Evolutionary conservation across 1,140 invertebrate species (phyloP), one percentile per base, ranked within the genome.

Genomic region (Caenorhabditis tropicalis): DNA sequence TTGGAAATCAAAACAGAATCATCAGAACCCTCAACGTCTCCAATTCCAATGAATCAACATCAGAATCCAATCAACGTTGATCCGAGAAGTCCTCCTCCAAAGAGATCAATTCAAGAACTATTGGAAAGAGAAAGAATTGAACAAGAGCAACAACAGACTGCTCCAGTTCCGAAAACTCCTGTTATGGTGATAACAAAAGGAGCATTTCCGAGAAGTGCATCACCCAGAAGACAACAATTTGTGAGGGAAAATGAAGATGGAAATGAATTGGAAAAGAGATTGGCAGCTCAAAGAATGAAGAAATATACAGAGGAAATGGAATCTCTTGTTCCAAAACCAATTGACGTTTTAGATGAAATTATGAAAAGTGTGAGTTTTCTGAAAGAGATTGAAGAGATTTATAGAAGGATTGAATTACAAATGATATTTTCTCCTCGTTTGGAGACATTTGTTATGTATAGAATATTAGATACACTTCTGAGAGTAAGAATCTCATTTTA

Each of bases 221-320:
- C 65, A 46, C 65, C 65, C 2, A 39, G 21, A 46, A 74, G 65
- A 43, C 65, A 74, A 24, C 33, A 74, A 74, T 74, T 74, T n/a
- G 65, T 74, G 19, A 39, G 65, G n/a, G 65, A 74, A 12, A 74
- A 74, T 74, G 65, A 74, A 46, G 65, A 74, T 74, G 65, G 65
- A 43, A 74, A 74, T 24, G 65, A 74, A n/a, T 43, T 74, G 19
- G 65, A 74, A 24, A 74, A 74, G 29, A 39, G n/a, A 43, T 43
- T 74, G 10, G 65, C 65, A 46, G 65, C 65, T n/a, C 65, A 74
- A n/a, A 74, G 65, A 43, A 2, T 43, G 36, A 74, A 74, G 15
- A 74, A 74, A 74, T 74, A 74, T 31, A 74, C 36, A 24, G 65
- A 74, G 15, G 65, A 74, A 74, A 74, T 74, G 36, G 65, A 74